phyloP scores from a whole-genome alignment of 1,140 invertebrate species.

The Limonius californicus region DNA sequence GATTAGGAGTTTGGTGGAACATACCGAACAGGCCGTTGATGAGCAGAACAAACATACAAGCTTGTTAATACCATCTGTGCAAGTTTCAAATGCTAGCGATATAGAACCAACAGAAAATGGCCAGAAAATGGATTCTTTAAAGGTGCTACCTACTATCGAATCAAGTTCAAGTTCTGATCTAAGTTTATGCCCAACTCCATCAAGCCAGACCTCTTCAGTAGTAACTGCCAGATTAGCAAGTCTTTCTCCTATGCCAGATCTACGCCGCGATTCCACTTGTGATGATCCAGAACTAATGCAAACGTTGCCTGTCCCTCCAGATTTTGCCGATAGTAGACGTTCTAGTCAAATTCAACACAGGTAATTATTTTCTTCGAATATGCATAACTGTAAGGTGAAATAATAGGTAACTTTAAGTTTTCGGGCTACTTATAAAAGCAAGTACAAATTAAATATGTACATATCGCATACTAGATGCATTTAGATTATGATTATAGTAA shows the following conservation, averaged over 20 bases:
- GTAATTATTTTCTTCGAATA: too few species aligned
- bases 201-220: constrained; percentile 46
- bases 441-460: too few species aligned
- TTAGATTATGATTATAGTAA: too few species aligned
- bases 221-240: constrained; percentile 51
- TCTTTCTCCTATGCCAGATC: constrained; percentile 65
- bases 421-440: too few species aligned
- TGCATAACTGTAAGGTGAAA: too few species aligned
- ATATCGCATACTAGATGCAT: too few species aligned
- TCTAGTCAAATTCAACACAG: constrained; percentile 44
- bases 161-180: constrained; percentile 50
- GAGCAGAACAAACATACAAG: constrained; percentile 50
- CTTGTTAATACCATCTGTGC: constrained; percentile 37
- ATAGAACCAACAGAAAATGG: constrained; percentile 28
- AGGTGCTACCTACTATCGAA: constrained; percentile 47
- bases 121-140: constrained; percentile 41
- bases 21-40: constrained; percentile 66
- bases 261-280: constrained; percentile 60
- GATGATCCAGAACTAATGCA: constrained; percentile 46
- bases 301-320: constrained; percentile 64
- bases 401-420: too few species aligned
- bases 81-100: constrained; percentile 38
- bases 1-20: constrained; percentile 76
- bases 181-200: constrained; percentile 59
- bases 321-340: constrained; percentile 69